phyloP scores from a whole-genome alignment of 2,113 vertebrate species.

The Pseudolaguvia tuberculata region DNA sequence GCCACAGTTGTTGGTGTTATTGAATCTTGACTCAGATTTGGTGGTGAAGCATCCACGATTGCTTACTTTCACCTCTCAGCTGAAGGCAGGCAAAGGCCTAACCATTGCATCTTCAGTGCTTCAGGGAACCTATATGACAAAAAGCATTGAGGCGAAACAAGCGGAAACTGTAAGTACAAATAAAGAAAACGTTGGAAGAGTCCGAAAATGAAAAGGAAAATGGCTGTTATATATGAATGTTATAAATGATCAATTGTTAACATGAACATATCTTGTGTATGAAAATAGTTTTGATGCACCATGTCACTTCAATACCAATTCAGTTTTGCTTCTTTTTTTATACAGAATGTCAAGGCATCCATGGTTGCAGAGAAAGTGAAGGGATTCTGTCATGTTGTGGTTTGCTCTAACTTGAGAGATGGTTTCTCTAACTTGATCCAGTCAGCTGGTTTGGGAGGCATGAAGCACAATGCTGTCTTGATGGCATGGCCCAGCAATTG shows the following conservation, averaged over 20 bases:
- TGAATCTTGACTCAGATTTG: conserved; percentile 79
- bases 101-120: conserved; percentile 90
- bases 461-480: conserved; percentile 92
- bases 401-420: conserved; percentile 82
- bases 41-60: conserved; percentile 83
- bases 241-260: too few species aligned
- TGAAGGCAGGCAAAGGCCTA: conserved; percentile 93
- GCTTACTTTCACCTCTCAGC: conserved; percentile 84
- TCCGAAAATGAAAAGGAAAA: too few species aligned
- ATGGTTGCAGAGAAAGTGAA: conserved; percentile 85
- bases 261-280: background rate
- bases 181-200: too few species aligned
- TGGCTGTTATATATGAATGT: too few species aligned
- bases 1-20: conserved; percentile 86
- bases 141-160: conserved; percentile 69
- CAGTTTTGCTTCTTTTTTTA: background rate
- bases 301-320: background rate
- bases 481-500: conserved; percentile 86
- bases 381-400: conserved; percentile 91
- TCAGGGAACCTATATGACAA: conserved; percentile 85
- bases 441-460: conserved; percentile 89
- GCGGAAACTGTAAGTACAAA: conserved; percentile 79
- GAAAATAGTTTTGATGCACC: background rate
- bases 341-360: conserved; percentile 80
- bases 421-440: conserved; percentile 92